phyloP scores from a whole-genome alignment of 2,888 invertebrate genomes.

The Rotaria socialis region DNA sequence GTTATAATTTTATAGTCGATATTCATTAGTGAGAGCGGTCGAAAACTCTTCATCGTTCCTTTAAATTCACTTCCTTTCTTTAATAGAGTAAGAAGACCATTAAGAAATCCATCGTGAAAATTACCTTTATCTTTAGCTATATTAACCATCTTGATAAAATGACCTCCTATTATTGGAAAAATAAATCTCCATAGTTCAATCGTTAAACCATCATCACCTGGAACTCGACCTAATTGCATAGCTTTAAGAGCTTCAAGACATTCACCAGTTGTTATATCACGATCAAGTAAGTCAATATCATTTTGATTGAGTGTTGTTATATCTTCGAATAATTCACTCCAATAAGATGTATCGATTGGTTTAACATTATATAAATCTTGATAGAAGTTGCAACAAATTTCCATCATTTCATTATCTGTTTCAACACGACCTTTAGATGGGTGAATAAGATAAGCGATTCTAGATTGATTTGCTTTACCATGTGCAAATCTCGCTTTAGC shows the following conservation, averaged over 20 bases:
- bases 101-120: not conserved
- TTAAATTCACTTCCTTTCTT: not conserved
- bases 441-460: not conserved
- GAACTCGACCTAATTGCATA: constrained; percentile 31
- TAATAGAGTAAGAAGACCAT: not conserved
- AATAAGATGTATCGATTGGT: not conserved
- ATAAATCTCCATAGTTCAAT: constrained; percentile 48
- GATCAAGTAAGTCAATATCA: not conserved
- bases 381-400: not conserved
- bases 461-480: not conserved
- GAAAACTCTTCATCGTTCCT: not conserved
- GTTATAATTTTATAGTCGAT: not conserved
- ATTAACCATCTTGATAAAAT: not conserved
- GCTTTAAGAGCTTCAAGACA: not conserved
- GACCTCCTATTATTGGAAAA: not conserved
- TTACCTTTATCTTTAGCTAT: not conserved
- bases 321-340: not conserved
- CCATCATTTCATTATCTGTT: not conserved
- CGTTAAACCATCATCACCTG: constrained; percentile 49
- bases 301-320: not conserved
- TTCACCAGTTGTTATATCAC: not conserved
- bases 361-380: not conserved
- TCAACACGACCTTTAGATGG: not conserved
- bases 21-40: not conserved
- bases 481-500: not conserved